Evolutionary conservation across 2,888 invertebrate genomes (phyloP), one percentile per base, ranked within the genome.

Genomic region (Chrysina gloriosa): DNA sequence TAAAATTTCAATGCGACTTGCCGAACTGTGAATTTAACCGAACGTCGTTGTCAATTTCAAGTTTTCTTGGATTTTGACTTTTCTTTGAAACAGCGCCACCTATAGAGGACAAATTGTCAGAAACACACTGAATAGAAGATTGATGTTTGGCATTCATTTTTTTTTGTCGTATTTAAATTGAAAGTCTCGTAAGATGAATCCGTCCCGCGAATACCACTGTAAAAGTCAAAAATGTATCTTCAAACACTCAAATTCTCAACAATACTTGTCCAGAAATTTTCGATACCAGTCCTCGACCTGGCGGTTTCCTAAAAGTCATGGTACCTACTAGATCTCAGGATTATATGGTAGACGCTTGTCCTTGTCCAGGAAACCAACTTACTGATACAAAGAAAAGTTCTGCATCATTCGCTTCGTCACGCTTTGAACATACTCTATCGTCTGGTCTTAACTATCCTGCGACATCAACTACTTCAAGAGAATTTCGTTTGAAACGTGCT

Each of bases 221-320:
- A 50, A 67, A 67, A 63, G 29, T 67, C 25, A 63, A 63, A 67
- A 52, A 48, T 67, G 63, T 67, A 34, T 50, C 50, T 7, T 63
- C 67, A 7, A 67, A 67, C 29, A 45, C 56, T 7, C 36, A 63
- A 61, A 65, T 71, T 63, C 61, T 69, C n/a, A 63, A 63, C 27
- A 50, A 48, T 9, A 64, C 39, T 9, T 68, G 70, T 23, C 68
- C 68, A 3, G 68, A 67, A 21, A 47, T 72, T 6, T 61, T 66
- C 23, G 63, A 65, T 4, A 66, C 65, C 31, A 67, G 54, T 19
- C 72, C 72, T 7, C 58, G 72, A 16, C 68, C 70, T 9, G 72
- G 72, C 1, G 72, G 72, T 23, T 72, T 67, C 23, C 54, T 72
- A 25, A 67, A 63, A 47, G 65, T 69, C 47, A 69, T 69, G 61